Conservation (phyloP, 2,797 vertebrate genomes). For the Semaprochilodus insignis region DNA sequence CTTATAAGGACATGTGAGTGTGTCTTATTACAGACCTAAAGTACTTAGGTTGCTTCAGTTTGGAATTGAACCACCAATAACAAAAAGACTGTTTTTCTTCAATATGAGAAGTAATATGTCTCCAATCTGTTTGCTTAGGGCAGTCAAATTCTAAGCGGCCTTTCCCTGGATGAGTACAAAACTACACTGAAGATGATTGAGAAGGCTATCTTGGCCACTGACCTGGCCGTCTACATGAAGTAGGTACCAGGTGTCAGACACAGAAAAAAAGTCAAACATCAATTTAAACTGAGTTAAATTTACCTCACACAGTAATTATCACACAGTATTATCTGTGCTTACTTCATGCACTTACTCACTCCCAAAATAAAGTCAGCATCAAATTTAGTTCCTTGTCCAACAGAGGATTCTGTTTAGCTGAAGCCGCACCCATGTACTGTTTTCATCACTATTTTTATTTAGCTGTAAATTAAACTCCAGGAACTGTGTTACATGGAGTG, state of each 20-base stretch:
- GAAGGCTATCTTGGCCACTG: conserved; percentile 95
- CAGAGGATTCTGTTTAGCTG: neutral
- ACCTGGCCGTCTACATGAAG: conserved; percentile 97
- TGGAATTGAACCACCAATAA: neutral
- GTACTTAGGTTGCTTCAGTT: neutral
- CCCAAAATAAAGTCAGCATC: neutral
- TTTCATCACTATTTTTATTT: neutral
- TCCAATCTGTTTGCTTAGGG: conserved; percentile 76
- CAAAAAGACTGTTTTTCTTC: neutral
- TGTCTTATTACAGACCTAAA: neutral
- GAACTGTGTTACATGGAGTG: neutral
- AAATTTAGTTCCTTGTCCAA: neutral
- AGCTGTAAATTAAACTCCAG: neutral
- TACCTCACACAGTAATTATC: neutral
- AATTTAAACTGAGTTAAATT: neutral
- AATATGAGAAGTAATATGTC: neutral
- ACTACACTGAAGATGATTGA: conserved; percentile 94
- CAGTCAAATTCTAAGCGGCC: conserved; percentile 93
- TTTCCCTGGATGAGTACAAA: conserved; percentile 96
- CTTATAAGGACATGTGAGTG: too few relatives aligned
- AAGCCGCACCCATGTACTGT: neutral
- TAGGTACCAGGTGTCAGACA: conserved; percentile 78
- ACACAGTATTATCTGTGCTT: too few relatives aligned
- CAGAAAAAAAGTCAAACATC: conserved; percentile 45
- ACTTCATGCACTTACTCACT: neutral